phyloP scores from a whole-genome alignment of 2,888 invertebrate species.

The Osmoderma eremita region DNA sequence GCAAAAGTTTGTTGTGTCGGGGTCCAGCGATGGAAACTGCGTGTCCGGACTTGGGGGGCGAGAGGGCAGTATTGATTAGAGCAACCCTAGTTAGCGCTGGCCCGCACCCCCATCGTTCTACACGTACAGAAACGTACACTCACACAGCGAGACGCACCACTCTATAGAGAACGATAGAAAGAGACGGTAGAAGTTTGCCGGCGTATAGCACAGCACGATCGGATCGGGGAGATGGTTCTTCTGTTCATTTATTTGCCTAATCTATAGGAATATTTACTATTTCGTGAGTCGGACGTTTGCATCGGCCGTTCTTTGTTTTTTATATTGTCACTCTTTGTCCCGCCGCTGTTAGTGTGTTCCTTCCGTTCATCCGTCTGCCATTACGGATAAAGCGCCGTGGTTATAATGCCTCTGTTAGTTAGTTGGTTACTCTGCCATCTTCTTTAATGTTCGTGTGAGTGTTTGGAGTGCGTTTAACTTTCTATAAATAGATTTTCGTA shows the following conservation, averaged over 20 bases:
- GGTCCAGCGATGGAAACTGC: constrained; percentile 58
- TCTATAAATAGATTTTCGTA: constrained; percentile 31
- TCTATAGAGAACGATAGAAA: background rate
- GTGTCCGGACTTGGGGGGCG: constrained; percentile 52
- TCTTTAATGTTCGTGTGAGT: constrained; percentile 27
- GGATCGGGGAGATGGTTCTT: constrained; percentile 17
- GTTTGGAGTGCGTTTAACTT: constrained; percentile 32
- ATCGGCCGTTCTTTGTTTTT: constrained; percentile 29
- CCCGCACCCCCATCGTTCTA: constrained; percentile 50
- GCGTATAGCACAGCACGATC: constrained; percentile 46
- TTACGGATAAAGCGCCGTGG: constrained; percentile 4
- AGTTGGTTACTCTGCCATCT: constrained; percentile 29
- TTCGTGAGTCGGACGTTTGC: constrained; percentile 34
- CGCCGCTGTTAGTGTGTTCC: background rate
- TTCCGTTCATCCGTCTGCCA: constrained; percentile 18
- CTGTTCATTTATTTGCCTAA: constrained; percentile 40
- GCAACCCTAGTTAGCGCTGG: constrained; percentile 64
- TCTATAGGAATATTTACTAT: constrained; percentile 26
- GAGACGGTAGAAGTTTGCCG: background rate
- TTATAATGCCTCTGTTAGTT: background rate
- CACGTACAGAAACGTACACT: constrained; percentile 43
- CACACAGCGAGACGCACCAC: constrained; percentile 2
- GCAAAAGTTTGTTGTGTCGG: constrained; percentile 53
- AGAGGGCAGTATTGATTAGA: constrained; percentile 63
- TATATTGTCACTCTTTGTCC: constrained; percentile 19